Base-by-base conservation (phyloP, 2,797 vertebrate genomes). In the Chaetophractus vellerosus region DNA sequence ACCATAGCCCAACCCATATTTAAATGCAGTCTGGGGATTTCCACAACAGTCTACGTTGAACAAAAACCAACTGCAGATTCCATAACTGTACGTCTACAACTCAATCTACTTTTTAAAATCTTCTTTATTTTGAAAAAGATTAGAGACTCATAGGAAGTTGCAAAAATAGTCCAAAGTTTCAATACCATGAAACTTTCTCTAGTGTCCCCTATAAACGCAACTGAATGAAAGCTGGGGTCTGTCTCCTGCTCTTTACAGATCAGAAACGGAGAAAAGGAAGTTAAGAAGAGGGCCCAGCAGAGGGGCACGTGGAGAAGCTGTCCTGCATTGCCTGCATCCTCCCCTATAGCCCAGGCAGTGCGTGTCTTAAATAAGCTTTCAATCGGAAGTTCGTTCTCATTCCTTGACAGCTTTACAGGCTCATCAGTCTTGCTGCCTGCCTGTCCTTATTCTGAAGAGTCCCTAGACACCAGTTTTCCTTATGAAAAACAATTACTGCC, bases 401-500 rank as follows among this genome's bases (percentile, higher is more conserved):
- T 88, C 78, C 59, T 74, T 0, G 0, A 72, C 3, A 85, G 78
- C 68, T 66, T 79, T 38, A 26, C 15, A 79, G 33, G 15, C 6
- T 36, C 81, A 81, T 59, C 83, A 41, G 16, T 48, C 80, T 92
- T 61, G 36, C 61, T 24, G 4, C 74, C 64, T 41, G 61, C 59
- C 87, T 64, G 24, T 86, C 83, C 50, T 89, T 59, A 64, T 76
- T 82, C 61, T 83, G 50, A 88, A 80, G 74, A 50, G 26, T 90
- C 92, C 66, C 52, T 18, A 86, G 88, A 93, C 21, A 78, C n/a
- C 74, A 57, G 45, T 61, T 85, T 88, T 94, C 92, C 88, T 83
- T 90, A 57, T 83, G 82, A 61, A 93, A 95, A 86, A 79, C 68
- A 89, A 91, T 81, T 48, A 61, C 19, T 18, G 21, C 61, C 71